phyloP scores from a whole-genome alignment of 1,140 invertebrate genomes.

The Mactra quadrangularis region DNA sequence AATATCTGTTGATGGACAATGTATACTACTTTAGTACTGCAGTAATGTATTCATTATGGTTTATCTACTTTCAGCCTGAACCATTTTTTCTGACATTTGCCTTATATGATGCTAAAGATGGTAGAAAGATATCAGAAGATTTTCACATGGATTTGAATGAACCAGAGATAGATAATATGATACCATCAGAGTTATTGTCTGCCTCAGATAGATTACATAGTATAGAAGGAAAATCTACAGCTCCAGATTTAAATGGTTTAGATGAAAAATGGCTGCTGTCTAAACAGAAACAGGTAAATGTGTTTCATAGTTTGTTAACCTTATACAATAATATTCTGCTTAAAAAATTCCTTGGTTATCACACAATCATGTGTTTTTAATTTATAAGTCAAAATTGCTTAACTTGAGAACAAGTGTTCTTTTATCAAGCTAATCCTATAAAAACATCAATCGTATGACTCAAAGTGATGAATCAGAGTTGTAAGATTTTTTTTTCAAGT shows the following conservation, averaged over 20 bases:
- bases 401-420: too few species aligned
- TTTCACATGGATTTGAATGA: constrained; percentile 96
- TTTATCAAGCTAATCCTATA: too few species aligned
- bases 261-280: constrained; percentile 87
- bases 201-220: constrained; percentile 79
- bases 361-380: too few species aligned
- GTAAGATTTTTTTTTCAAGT: too few species aligned
- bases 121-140: constrained; percentile 95
- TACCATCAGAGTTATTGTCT: constrained; percentile 83
- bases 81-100: constrained; percentile 95
- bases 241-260: constrained; percentile 85
- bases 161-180: constrained; percentile 86
- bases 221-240: constrained; percentile 72
- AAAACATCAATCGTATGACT: too few species aligned
- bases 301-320: neutral
- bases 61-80: constrained; percentile 87
- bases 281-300: constrained; percentile 70
- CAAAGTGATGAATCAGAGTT: too few species aligned
- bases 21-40: too few species aligned
- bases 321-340: too few species aligned
- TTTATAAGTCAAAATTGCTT: too few species aligned
- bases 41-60: too few species aligned
- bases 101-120: constrained; percentile 93
- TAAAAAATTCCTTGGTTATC: too few species aligned
- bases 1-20: too few species aligned